Conservation (phyloP, 30 jellyfish, hydroid and myxozoan species). For the Sanderia malayensis region DNA sequence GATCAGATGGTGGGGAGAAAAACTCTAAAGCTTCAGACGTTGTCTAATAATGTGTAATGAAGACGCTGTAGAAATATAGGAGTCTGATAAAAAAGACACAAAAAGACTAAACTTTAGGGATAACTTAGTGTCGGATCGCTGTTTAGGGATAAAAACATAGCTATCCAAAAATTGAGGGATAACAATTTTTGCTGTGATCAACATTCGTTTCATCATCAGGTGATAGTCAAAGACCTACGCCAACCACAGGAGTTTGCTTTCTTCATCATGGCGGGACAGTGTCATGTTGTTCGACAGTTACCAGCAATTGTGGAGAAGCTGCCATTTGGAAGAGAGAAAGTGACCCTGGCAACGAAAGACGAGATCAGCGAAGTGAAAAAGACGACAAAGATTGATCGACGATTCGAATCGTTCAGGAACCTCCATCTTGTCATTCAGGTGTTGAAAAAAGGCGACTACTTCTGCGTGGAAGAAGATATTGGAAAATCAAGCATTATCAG, state of each 20-base stretch:
- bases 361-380: conserved; percentile 19
- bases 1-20: no score
- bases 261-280: conserved; percentile 72
- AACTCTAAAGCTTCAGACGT: no score
- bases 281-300: conserved; percentile 76
- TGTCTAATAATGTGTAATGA: no score
- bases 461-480: conserved; percentile 53
- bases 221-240: conserved; percentile 43
- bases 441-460: conserved; percentile 44
- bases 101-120: no score
- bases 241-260: conserved; percentile 37
- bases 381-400: conserved; percentile 12
- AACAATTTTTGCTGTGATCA: no score
- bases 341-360: conserved; percentile 36
- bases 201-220: conserved; percentile 23
- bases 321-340: conserved; percentile 50
- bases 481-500: conserved; percentile 60
- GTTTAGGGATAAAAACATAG: no score
- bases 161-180: no score
- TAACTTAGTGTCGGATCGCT: no score
- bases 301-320: conserved; percentile 39
- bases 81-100: no score
- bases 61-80: no score
- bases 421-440: conserved; percentile 30
- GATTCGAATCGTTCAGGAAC: conserved; percentile 15